Evolutionary conservation across 1,140 invertebrate genomes (phyloP).

Genomic region (Periplaneta americana): DNA sequence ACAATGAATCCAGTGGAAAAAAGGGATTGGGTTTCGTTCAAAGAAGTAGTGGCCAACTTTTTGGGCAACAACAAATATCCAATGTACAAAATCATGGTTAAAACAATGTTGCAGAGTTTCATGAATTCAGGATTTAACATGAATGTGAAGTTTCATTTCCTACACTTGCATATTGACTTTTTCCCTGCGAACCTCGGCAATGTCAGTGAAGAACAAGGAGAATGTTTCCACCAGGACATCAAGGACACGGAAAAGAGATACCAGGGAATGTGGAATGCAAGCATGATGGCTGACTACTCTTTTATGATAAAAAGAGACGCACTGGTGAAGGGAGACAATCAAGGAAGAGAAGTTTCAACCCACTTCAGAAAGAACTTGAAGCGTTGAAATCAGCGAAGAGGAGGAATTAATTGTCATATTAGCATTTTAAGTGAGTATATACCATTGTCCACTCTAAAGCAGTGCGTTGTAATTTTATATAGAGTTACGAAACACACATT

Average conservation of each 20-base stretch:
- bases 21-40: not conserved
- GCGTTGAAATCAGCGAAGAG: not conserved
- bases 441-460: not conserved
- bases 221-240: too few species aligned
- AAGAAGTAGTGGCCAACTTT: not conserved
- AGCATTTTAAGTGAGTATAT: not conserved
- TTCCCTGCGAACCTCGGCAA: conserved; percentile 15
- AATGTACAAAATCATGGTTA: not conserved
- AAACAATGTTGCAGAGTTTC: not conserved
- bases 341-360: not conserved
- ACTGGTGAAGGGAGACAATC: not conserved
- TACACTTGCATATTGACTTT: conserved; percentile 16
- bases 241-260: too few species aligned
- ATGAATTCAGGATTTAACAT: not conserved
- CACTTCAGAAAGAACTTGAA: not conserved
- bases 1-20: too few species aligned
- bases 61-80: not conserved
- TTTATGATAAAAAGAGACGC: not conserved
- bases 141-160: conserved; percentile 12
- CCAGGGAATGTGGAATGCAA: too few species aligned
- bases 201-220: conserved; percentile 17
- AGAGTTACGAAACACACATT: not conserved
- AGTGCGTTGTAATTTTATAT: not conserved
- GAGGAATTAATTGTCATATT: not conserved
- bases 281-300: too few species aligned